Conservation (phyloP, 2,888 invertebrate species). For the Euproctis similis region DNA sequence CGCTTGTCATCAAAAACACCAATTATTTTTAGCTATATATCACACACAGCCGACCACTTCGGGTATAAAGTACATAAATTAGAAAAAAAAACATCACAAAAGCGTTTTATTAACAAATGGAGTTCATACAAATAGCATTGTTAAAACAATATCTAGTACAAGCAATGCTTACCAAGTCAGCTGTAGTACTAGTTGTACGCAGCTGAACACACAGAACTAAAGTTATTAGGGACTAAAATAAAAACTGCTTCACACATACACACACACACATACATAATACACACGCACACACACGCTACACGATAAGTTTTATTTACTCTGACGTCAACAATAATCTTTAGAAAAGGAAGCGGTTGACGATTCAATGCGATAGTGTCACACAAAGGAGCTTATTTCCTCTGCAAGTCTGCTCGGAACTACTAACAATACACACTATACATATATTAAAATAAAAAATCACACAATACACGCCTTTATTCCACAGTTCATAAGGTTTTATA, state of each 20-base stretch:
- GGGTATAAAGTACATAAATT: no score
- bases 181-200: no score
- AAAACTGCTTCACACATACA: conserved; percentile 28
- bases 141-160: no score
- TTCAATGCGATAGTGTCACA: conserved; percentile 65
- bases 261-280: no score
- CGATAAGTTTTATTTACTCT: conserved; percentile 67
- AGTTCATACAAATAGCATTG: background rate
- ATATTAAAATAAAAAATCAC: conserved; percentile 13
- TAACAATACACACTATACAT: conserved; percentile 39
- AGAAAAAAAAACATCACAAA: no score
- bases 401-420: conserved; percentile 49
- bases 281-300: no score
- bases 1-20: no score
- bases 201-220: conserved; percentile 22
- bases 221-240: conserved; percentile 8
- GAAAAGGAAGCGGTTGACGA: conserved; percentile 69
- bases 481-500: background rate
- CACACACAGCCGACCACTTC: no score
- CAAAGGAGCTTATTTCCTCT: conserved; percentile 74
- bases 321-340: conserved; percentile 64
- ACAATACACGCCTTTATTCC: conserved; percentile 22
- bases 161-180: no score
- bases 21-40: no score
- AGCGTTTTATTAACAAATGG: no score